Percentiles rank a stretch among this genome's conserved stretches.
Conservation (phyloP, 2,888 invertebrate species). For the Sipha maydis region DNA sequence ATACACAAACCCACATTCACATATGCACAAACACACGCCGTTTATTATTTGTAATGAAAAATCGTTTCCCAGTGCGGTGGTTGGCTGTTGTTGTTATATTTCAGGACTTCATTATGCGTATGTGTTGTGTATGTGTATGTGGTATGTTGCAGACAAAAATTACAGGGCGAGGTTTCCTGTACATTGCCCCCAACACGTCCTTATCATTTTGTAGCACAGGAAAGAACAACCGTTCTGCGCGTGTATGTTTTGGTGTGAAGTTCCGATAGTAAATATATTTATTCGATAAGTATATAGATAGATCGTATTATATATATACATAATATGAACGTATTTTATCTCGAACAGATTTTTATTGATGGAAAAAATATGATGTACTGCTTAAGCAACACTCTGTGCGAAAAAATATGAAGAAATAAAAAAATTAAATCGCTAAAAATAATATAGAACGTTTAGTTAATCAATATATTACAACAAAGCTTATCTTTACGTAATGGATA, state of each 20-base stretch:
- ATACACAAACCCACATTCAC: neutral
- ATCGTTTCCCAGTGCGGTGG: neutral
- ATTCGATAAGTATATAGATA: neutral
- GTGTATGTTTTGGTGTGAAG: constrained; percentile 50
- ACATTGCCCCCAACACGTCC: constrained; percentile 25
- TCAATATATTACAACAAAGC: neutral
- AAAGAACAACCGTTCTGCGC: constrained; percentile 19
- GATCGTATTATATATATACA: neutral
- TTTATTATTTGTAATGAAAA: constrained; percentile 17
- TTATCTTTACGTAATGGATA: constrained; percentile 18
- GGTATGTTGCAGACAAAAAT: neutral
- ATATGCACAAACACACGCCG: neutral
- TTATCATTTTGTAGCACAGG: constrained; percentile 37
- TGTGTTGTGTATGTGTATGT: neutral
- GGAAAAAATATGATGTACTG: neutral
- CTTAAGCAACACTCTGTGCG: neutral
- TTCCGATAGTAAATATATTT: constrained; percentile 33
- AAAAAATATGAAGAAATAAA: neutral
- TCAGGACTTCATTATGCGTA: neutral
- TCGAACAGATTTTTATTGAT: neutral
- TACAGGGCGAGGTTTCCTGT: constrained; percentile 59
- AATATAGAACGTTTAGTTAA: constrained; percentile 6
- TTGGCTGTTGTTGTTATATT: neutral
- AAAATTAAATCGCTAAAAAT: neutral
- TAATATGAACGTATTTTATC: neutral